Evolutionary conservation across 2,888 invertebrate species (phyloP).

Genomic region (Pristionchus entomophagus): DNA sequence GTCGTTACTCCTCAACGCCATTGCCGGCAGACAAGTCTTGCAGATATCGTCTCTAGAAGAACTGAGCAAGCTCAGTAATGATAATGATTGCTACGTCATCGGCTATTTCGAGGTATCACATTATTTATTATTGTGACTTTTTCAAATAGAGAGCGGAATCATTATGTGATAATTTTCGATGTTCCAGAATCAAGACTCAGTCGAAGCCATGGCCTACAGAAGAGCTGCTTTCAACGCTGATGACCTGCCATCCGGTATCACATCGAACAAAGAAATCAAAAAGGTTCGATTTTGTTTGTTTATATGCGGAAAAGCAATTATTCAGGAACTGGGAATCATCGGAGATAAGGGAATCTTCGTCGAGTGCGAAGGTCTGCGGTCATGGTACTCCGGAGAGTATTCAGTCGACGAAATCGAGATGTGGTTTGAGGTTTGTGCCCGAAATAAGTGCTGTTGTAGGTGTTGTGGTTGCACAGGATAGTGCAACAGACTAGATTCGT

Average conservation of each 20-base stretch:
- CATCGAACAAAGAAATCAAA: background rate
- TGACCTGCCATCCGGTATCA: background rate
- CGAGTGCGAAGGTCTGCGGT: background rate
- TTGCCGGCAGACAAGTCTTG: background rate
- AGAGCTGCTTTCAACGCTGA: background rate
- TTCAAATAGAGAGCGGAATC: no score
- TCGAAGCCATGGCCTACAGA: background rate
- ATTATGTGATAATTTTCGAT: no score
- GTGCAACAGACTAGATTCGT: background rate
- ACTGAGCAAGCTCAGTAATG: background rate
- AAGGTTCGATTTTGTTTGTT: background rate
- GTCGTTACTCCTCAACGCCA: background rate
- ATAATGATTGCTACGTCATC: background rate
- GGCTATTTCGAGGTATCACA: background rate
- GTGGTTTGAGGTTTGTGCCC: background rate
- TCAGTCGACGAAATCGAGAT: background rate
- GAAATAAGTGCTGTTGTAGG: background rate
- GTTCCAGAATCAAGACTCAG: background rate
- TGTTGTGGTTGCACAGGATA: background rate
- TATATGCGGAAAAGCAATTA: background rate
- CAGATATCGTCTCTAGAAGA: background rate
- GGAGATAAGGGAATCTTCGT: background rate
- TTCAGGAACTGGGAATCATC: background rate
- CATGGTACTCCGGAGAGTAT: background rate
- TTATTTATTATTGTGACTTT: background rate